phyloP scores from a whole-genome alignment of 2,797 vertebrate species.

The Xiphorhynchus erythropygius region DNA sequence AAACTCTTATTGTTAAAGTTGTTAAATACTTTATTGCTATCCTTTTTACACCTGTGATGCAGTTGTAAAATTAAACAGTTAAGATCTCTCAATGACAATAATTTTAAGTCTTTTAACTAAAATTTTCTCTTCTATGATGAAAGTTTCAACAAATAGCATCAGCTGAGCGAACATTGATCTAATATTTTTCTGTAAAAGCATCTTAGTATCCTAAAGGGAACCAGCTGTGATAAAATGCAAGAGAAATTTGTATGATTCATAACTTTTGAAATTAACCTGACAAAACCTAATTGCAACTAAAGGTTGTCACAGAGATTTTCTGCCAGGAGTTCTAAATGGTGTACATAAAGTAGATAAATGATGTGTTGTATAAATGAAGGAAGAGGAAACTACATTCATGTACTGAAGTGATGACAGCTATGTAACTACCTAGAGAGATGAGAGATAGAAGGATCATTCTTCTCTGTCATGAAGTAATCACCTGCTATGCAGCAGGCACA shows the following conservation, averaged over 20 bases:
- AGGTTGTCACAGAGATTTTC: not conserved
- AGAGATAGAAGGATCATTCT: conserved; percentile 19
- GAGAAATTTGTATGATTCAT: not conserved
- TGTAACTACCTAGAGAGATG: conserved; percentile 29
- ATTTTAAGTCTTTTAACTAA: not conserved
- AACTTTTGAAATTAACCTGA: conserved; percentile 34
- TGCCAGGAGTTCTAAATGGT: not conserved
- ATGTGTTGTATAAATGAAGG: conserved; percentile 5
- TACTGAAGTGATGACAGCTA: conserved; percentile 27
- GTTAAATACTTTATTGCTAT: not conserved
- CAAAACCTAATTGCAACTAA: not conserved
- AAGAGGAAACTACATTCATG: conserved; percentile 9
- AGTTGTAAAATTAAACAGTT: not conserved
- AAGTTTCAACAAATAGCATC: not conserved
- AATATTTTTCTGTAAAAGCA: not conserved
- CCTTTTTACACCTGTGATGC: not conserved
- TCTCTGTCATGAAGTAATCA: conserved; percentile 40
- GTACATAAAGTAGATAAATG: conserved; percentile 17
- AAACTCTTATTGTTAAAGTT: not conserved
- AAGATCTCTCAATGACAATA: not conserved
- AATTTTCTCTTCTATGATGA: not conserved
- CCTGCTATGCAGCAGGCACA: not conserved
- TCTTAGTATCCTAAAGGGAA: not conserved
- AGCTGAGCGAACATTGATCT: not conserved
- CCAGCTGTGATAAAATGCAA: not conserved